Evolutionary conservation across 1,140 invertebrate species (phyloP).

Genomic region (Pissodes strobi): DNA sequence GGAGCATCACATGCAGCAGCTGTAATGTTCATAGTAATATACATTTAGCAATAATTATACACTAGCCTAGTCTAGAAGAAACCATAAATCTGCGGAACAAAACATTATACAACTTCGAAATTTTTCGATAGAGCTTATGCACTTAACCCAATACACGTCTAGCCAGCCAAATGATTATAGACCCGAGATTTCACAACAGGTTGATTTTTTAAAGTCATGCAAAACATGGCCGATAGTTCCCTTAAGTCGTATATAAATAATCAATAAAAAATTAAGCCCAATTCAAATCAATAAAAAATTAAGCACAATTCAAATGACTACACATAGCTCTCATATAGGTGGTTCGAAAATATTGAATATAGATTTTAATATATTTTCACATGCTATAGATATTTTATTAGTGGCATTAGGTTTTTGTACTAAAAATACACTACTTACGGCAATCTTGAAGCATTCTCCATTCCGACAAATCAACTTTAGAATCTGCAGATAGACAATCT

Average conservation of each 20-base stretch:
- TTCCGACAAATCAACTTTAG: slow-evolving; percentile 64
- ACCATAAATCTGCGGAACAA: background rate
- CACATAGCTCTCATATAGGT: no score
- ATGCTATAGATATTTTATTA: background rate
- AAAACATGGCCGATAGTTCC: no score
- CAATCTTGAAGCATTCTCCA: slow-evolving; percentile 75
- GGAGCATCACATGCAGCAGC: slow-evolving; percentile 71
- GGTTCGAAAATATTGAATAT: no score
- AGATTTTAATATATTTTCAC: background rate
- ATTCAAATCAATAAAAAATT: no score
- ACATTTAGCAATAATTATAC: background rate
- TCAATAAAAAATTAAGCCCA: no score
- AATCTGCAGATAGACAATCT: slow-evolving; percentile 69
- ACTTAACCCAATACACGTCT: background rate
- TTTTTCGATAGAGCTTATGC: background rate
- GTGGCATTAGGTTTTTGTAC: background rate
- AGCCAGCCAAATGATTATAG: no score
- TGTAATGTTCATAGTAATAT: slow-evolving; percentile 53
- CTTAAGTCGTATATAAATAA: no score
- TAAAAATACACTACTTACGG: slow-evolving; percentile 59
- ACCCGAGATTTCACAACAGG: no score
- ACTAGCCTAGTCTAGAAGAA: background rate
- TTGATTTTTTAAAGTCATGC: no score
- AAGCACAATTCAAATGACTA: no score
- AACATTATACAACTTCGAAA: no score